These are phyloP conservation scores for Hypotaenidia philippensis DNA, from an alignment of 2,797 vertebrate species.

Conservation along the genomic window DNA sequence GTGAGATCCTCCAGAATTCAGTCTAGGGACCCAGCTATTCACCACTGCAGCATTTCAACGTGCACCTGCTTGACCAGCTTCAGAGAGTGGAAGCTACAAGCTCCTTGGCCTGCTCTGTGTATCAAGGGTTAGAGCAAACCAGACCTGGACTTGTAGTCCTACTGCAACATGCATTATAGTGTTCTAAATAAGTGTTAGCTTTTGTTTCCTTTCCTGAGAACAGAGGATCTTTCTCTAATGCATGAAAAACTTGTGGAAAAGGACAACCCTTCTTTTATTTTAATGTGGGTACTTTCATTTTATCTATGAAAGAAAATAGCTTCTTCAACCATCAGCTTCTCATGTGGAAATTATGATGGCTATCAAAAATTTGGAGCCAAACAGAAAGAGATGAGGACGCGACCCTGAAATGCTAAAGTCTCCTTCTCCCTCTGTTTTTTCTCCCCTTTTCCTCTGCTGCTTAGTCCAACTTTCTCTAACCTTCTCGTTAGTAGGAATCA, in stretches of 20 bases:
- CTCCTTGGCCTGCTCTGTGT: background rate
- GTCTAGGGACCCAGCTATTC: background rate
- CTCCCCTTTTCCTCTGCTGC: background rate
- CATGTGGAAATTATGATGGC: background rate
- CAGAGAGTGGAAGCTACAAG: background rate
- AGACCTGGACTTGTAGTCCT: background rate
- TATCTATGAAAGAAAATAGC: background rate
- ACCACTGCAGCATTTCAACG: background rate
- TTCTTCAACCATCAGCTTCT: constrained; percentile 10
- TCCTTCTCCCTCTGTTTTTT: background rate
- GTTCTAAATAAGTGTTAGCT: background rate
- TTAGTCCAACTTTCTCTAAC: background rate
- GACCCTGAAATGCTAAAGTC: background rate
- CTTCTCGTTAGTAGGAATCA: background rate
- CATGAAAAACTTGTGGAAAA: background rate
- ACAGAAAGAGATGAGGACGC: background rate
- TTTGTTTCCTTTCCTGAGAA: background rate
- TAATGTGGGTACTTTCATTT: background rate
- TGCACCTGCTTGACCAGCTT: background rate
- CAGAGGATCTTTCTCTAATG: background rate
- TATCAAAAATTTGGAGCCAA: background rate
- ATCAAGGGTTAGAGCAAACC: background rate
- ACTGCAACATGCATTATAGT: background rate
- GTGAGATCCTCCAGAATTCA: background rate
- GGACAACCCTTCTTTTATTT: background rate